Percentiles rank a stretch among this genome's conserved stretches.
phyloP scores from a whole-genome alignment of 2,113 vertebrate species.

The Xiphorhynchus elegans region DNA sequence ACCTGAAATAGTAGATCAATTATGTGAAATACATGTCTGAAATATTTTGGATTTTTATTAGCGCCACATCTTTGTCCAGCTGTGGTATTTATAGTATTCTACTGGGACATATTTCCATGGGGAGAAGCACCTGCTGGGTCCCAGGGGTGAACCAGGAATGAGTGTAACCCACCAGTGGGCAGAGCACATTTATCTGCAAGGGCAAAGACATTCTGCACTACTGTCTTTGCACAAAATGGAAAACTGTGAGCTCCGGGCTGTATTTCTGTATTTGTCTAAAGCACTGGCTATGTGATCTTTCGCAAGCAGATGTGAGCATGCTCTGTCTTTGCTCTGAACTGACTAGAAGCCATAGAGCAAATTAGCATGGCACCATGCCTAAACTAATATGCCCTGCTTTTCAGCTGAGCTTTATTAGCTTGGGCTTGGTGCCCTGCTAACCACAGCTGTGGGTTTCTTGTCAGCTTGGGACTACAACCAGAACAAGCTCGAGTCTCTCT shows the following conservation, averaged over 20 bases:
- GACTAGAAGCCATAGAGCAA: not conserved
- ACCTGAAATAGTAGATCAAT: not conserved
- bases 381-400: constrained; percentile 14
- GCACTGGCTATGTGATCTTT: not conserved
- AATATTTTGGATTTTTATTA: not conserved
- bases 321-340: not conserved
- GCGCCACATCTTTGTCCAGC: not conserved
- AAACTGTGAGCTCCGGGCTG: not conserved
- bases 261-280: not conserved
- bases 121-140: not conserved
- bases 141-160: fast-evolving
- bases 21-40: not conserved
- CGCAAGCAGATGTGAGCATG: not conserved
- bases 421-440: constrained; percentile 50
- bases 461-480: not conserved
- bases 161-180: fast-evolving
- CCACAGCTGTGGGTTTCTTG: constrained; percentile 38
- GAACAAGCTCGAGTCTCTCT: constrained; percentile 10
- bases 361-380: not conserved
- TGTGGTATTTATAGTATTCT: not conserved
- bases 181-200: fast-evolving
- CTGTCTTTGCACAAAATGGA: fast-evolving
- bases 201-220: not conserved
- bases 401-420: constrained; percentile 45
- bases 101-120: fast-evolving